Base-by-base conservation (phyloP, 2,888 invertebrate genomes). In the Tribolium freemani region DNA sequence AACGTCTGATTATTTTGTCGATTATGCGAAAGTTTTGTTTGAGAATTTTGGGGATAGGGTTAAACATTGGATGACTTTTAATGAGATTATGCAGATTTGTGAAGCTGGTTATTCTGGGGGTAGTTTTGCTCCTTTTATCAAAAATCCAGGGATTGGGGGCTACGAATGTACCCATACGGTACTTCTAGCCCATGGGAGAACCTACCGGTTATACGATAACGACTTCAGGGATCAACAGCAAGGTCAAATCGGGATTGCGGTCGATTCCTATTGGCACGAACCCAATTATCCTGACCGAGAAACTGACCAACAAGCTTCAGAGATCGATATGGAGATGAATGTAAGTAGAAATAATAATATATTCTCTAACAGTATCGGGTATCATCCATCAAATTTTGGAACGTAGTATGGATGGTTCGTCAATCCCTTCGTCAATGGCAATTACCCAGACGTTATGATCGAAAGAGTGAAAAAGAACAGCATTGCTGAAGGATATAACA, bases 101-200 rank as follows among this genome's bases (percentile, higher is more conserved):
- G 66, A 73, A 48, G 74, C 74, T 16, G 82, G 82, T 20, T 81
- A 80, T 67, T 78, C 77, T 5, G 72, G 57, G 10, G 79, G 78
- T 10, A 11, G n/a, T 30, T 63, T 61, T 10, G 68, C 71, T 0
- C 89, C 89, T 0, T 89, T 88, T 0, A 80, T 74, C 2, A 76
- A 80, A 1, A 81, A 87, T 48, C 87, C 87, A n/a, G 90, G 90
- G 0, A 81, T 88, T 16, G 88, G 88, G 0, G 90, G 89, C 57
- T 93, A 93, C 83, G 82, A 89, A 57, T 92, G 91, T 72, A 87
- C 87, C 0, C 92, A 93, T 80, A 90, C 91, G 79, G 84, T 91
- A 66, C 83, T 94, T 13, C 84, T 90, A 70, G 90, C 92, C 0
- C 93, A 94, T 82, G 91, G 91, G 0, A 88, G 87, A 64, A 91